Conservation (phyloP, 2,888 invertebrate genomes). For the Orthonevra nobilis region DNA sequence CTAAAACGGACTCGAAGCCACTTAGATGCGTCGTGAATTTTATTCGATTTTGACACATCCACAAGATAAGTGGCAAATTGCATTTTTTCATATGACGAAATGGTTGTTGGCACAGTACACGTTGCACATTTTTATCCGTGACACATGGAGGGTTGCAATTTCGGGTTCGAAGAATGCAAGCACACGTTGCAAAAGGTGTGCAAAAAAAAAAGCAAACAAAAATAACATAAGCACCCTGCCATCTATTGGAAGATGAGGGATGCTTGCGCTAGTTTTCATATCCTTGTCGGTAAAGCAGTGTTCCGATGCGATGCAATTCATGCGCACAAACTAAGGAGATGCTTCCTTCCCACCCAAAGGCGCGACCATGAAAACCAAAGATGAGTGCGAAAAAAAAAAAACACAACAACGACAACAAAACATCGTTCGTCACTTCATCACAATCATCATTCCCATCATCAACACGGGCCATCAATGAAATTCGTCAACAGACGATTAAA, state of each 20-base stretch:
- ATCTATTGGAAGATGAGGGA: slow-evolving; percentile 50
- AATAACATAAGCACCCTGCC: too few relatives aligned
- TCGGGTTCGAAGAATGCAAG: slow-evolving; percentile 38
- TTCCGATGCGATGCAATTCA: slow-evolving; percentile 51
- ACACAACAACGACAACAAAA: not conserved
- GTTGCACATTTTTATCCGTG: slow-evolving; percentile 47
- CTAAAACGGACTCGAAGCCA: not conserved
- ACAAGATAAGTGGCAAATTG: not conserved
- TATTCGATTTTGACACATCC: not conserved
- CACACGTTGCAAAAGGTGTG: slow-evolving; percentile 42
- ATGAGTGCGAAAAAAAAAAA: slow-evolving; percentile 24
- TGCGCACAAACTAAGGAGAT: slow-evolving; percentile 51
- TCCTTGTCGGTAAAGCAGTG: slow-evolving; percentile 60
- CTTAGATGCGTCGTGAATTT: slow-evolving; percentile 11
- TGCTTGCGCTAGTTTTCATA: slow-evolving; percentile 12
- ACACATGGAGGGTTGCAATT: slow-evolving; percentile 17
- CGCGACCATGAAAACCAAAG: not conserved
- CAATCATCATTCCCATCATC: slow-evolving; percentile 56
- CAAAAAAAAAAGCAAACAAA: too few relatives aligned
- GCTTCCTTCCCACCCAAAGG: too few relatives aligned
- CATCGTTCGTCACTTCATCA: slow-evolving; percentile 58
- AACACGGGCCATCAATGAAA: slow-evolving; percentile 63
- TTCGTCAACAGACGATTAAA: slow-evolving; percentile 68
- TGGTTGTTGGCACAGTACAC: slow-evolving; percentile 14
- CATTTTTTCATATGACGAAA: not conserved